phyloP scores from a whole-genome alignment of 2,797 vertebrate species.

The Crypturellus tataupa region DNA sequence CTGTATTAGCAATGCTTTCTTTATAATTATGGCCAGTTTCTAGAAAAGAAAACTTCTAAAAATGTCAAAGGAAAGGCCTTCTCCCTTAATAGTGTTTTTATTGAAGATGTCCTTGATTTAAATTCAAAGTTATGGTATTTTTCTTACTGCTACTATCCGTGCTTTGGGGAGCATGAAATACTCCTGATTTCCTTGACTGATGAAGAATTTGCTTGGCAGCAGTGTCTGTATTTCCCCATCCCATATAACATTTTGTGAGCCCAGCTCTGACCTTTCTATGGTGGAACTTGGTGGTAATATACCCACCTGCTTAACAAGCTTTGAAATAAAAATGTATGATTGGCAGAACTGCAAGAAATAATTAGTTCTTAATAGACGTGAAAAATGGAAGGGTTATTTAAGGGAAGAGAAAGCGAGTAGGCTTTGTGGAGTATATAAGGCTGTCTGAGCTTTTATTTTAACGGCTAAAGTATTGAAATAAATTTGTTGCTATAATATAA shows the following conservation, averaged over 20 bases:
- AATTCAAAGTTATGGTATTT: background rate
- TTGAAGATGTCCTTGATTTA: background rate
- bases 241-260: background rate
- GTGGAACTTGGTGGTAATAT: constrained; percentile 13
- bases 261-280: constrained; percentile 53
- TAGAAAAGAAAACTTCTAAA: background rate
- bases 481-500: background rate
- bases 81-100: background rate
- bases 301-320: constrained; percentile 30
- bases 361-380: constrained; percentile 28
- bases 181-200: background rate
- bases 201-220: background rate
- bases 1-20: background rate
- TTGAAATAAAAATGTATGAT: constrained; percentile 57
- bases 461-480: constrained; percentile 9
- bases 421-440: constrained; percentile 26
- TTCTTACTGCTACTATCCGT: background rate
- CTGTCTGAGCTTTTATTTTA: constrained; percentile 11
- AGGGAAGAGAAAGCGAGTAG: constrained; percentile 32
- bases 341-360: constrained; percentile 49
- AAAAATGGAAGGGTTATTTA: constrained; percentile 36
- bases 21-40: background rate
- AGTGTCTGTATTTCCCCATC: constrained; percentile 9
- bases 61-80: background rate
- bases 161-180: background rate